Conservation (phyloP, 2,797 vertebrate species). For the Sebastolobus altivelis region DNA sequence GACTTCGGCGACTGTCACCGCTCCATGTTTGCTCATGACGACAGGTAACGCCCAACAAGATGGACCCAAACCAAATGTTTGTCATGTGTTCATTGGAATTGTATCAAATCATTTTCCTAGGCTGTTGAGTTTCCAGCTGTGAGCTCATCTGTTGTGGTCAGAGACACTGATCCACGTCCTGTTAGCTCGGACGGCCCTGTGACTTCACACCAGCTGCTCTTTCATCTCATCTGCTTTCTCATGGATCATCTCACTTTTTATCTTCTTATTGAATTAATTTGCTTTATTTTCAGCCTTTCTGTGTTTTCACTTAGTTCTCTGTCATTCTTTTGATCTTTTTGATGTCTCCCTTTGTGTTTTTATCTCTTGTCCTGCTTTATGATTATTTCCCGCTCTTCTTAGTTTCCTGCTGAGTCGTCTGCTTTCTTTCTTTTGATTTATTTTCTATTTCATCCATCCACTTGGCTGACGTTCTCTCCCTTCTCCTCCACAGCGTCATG, state of each 20-base stretch:
- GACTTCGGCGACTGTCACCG: slow-evolving; percentile 98
- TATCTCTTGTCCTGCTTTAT: background rate
- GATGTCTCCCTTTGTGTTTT: background rate
- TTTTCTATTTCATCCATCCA: background rate
- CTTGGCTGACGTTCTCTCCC: background rate
- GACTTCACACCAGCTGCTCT: slow-evolving; percentile 67
- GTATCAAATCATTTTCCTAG: background rate
- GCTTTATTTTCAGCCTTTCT: background rate
- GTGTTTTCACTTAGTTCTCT: background rate
- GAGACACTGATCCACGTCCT: slow-evolving; percentile 37
- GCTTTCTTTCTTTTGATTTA: background rate
- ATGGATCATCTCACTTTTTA: slow-evolving; percentile 6
- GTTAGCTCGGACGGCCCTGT: slow-evolving; percentile 17
- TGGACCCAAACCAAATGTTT: background rate
- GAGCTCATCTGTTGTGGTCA: slow-evolving; percentile 49
- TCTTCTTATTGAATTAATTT: background rate
- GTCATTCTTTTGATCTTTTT: background rate
- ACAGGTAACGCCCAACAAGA: slow-evolving; percentile 86
- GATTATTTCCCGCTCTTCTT: background rate
- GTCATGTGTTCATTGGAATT: background rate
- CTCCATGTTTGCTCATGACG: slow-evolving; percentile 97
- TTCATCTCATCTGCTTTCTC: slow-evolving; percentile 47
- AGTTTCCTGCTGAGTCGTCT: background rate
- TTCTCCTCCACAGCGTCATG: slow-evolving; percentile 89
- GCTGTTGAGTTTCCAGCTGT: slow-evolving; percentile 33